These are phyloP conservation scores for Theristicus caerulescens DNA, from an alignment of 2,113 vertebrate species.

Conservation along the genomic window DNA sequence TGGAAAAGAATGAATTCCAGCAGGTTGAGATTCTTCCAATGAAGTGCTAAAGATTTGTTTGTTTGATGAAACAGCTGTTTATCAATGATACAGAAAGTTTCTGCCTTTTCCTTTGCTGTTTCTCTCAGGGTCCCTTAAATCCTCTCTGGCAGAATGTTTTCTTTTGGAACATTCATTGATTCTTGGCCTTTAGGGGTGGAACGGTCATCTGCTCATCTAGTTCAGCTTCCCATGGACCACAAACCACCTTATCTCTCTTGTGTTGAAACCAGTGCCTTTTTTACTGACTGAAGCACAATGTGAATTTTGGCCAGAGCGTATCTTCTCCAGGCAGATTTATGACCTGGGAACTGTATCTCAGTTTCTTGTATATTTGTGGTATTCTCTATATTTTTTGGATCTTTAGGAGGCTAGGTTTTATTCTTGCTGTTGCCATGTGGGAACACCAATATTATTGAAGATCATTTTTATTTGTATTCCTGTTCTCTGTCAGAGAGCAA, in stretches of 20 bases:
- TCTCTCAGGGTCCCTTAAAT: background rate
- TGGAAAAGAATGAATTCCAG: background rate
- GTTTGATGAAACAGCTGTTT: constrained; percentile 29
- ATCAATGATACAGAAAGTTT: background rate
- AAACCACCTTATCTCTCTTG: background rate
- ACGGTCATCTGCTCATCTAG: background rate
- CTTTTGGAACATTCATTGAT: background rate
- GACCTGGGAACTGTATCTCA: background rate
- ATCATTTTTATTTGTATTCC: background rate
- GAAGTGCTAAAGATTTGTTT: constrained; percentile 27
- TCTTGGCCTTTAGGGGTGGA: background rate
- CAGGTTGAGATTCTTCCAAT: background rate
- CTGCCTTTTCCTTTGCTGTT: background rate
- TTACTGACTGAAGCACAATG: background rate
- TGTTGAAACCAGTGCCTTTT: background rate
- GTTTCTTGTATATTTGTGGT: background rate
- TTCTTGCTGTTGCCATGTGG: background rate
- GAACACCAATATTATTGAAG: background rate
- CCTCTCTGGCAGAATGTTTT: background rate
- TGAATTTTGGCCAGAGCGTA: background rate
- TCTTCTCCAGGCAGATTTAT: background rate
- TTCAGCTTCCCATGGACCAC: background rate
- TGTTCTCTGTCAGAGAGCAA: background rate
- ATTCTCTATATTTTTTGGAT: background rate
- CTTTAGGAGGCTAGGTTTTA: background rate